phyloP scores from a whole-genome alignment of 2,888 invertebrate genomes.

The Bellardia bayeri region DNA sequence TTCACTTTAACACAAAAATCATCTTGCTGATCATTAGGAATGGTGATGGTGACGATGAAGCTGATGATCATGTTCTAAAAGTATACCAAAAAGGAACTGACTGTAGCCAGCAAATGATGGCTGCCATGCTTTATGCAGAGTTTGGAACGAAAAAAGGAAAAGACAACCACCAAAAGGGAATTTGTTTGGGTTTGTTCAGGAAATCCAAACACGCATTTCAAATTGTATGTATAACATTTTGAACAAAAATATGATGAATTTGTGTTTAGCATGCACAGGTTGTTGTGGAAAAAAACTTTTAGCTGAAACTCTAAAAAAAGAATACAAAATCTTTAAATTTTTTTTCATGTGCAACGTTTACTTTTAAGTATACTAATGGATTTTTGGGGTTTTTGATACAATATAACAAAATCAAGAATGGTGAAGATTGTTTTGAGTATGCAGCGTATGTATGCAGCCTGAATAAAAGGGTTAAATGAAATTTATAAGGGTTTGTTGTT shows the following conservation, averaged over 20 bases:
- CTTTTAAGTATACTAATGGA: slow-evolving; percentile 63
- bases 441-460: slow-evolving; percentile 16
- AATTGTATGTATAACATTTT: slow-evolving; percentile 66
- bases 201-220: slow-evolving; percentile 58
- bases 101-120: slow-evolving; percentile 39
- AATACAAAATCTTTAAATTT: slow-evolving; percentile 32
- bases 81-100: slow-evolving; percentile 51
- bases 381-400: slow-evolving; percentile 65
- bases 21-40: slow-evolving; percentile 19
- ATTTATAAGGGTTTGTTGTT: slow-evolving; percentile 68
- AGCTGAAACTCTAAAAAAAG: slow-evolving; percentile 10
- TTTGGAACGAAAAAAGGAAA: not conserved
- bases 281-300: slow-evolving; percentile 42
- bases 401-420: slow-evolving; percentile 43
- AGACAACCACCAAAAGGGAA: slow-evolving; percentile 56
- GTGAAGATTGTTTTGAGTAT: slow-evolving; percentile 12
- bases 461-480: slow-evolving; percentile 62
- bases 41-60: slow-evolving; percentile 34
- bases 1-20: slow-evolving; percentile 57
- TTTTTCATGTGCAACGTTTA: slow-evolving; percentile 5
- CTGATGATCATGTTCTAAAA: slow-evolving; percentile 39
- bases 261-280: slow-evolving; percentile 75
- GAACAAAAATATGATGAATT: slow-evolving; percentile 75
- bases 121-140: slow-evolving; percentile 9
- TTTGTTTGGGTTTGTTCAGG: slow-evolving; percentile 57